Evolutionary conservation across 1,140 invertebrate genomes (phyloP).

Genomic region (Cyrtorhinus lividipennis): DNA sequence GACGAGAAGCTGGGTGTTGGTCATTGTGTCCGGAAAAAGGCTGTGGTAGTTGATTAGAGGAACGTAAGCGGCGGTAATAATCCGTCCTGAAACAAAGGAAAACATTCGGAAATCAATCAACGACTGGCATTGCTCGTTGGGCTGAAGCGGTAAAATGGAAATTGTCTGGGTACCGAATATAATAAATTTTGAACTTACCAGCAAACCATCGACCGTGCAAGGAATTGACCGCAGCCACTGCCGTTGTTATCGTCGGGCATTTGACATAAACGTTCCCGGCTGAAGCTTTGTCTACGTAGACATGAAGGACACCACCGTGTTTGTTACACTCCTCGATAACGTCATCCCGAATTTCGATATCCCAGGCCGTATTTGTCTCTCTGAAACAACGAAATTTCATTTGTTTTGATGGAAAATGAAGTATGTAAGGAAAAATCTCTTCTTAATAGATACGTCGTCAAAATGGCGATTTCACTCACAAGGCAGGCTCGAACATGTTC

Average conservation of each 20-base stretch:
- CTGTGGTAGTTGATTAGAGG: constrained; percentile 95
- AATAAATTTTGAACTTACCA: too few relatives aligned
- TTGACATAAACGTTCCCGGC: constrained; percentile 98
- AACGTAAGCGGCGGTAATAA: constrained; percentile 97
- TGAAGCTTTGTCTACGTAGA: constrained; percentile 92
- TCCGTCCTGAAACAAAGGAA: constrained; percentile 77
- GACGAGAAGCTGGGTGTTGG: constrained; percentile 48
- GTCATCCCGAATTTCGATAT: constrained; percentile 91
- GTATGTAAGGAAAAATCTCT: too few relatives aligned
- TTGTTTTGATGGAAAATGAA: too few relatives aligned
- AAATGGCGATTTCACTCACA: too few relatives aligned
- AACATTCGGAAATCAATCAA: too few relatives aligned
- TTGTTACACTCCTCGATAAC: constrained; percentile 98
- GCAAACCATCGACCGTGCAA: constrained; percentile 97
- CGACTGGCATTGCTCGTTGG: too few relatives aligned
- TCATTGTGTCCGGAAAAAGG: constrained; percentile 86
- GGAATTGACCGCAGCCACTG: constrained; percentile 88
- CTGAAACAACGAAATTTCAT: too few relatives aligned
- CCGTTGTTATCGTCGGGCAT: constrained; percentile 89
- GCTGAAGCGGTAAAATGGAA: too few relatives aligned
- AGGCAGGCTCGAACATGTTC: constrained; percentile 96
- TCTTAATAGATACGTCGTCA: too few relatives aligned
- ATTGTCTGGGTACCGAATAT: too few relatives aligned
- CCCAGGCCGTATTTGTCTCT: constrained; percentile 81
- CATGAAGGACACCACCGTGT: constrained; percentile 92